Evolutionary conservation across 2,113 vertebrate species (phyloP).

Genomic region (Carassius carassius): DNA sequence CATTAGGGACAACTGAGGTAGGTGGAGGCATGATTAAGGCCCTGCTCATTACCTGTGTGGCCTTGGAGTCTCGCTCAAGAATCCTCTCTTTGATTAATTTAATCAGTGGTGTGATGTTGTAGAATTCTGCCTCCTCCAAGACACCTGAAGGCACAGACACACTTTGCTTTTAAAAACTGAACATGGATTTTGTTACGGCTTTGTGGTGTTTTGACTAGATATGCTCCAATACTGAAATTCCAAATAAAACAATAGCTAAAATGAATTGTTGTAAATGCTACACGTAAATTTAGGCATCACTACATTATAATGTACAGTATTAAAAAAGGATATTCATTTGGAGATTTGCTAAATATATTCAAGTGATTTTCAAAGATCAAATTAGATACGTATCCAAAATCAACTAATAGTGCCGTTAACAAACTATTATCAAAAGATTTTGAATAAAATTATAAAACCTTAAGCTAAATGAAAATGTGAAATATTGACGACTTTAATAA

Average conservation of each 20-base stretch:
- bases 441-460: not conserved
- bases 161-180: not conserved
- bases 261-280: not conserved
- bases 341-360: too few species aligned
- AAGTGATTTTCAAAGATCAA: too few species aligned
- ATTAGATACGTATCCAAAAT: not conserved
- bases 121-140: constrained; percentile 93
- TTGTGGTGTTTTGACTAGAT: not conserved
- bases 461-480: too few species aligned
- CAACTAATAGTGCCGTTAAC: not conserved
- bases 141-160: constrained; percentile 75
- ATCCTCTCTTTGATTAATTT: constrained; percentile 94
- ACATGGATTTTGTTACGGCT: not conserved
- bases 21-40: not conserved
- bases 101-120: constrained; percentile 94
- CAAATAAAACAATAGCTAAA: not conserved
- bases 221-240: not conserved
- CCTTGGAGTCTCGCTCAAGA: constrained; percentile 87
- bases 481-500: too few species aligned
- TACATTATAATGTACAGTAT: too few species aligned
- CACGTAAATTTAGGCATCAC: too few species aligned
- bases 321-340: too few species aligned
- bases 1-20: too few species aligned
- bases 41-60: constrained; percentile 82
- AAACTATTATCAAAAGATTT: not conserved